phyloP scores from a whole-genome alignment of 2,113 vertebrate genomes.

The Dromaius novaehollandiae region DNA sequence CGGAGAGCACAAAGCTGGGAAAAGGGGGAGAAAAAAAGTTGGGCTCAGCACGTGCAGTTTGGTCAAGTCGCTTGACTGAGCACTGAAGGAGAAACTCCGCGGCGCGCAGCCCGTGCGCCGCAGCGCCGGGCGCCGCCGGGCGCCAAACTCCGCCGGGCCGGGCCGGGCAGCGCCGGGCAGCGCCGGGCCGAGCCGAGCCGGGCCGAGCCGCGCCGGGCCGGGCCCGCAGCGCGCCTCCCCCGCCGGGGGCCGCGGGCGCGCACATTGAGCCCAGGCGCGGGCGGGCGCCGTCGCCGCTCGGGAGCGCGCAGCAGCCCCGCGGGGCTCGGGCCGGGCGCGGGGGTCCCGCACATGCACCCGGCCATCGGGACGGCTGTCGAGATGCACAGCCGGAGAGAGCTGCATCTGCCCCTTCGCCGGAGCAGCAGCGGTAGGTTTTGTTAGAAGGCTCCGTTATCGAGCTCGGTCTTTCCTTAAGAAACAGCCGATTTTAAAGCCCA shows the following conservation, averaged over 20 bases:
- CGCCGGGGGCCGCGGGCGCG: no score
- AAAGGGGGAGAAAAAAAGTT: slow-evolving; percentile 22
- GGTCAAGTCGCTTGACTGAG: slow-evolving; percentile 35
- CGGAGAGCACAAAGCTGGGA: slow-evolving; percentile 61
- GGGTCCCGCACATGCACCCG: background rate
- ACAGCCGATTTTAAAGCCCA: background rate
- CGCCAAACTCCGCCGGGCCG: no score
- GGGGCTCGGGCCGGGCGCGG: background rate
- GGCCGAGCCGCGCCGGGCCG: no score
- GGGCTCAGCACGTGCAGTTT: slow-evolving; percentile 60
- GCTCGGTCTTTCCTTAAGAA: background rate
- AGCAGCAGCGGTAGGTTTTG: background rate
- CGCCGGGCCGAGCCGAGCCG: no score
- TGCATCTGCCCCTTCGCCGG: background rate
- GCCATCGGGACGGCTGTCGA: background rate
- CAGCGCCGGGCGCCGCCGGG: no score
- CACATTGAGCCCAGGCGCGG: no score
- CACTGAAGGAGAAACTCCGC: background rate
- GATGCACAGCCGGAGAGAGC: background rate
- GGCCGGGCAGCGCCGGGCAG: no score
- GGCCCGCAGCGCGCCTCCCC: no score
- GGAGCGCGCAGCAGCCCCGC: background rate
- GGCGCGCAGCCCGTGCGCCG: background rate
- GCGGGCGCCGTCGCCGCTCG: background rate
- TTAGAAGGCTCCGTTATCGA: background rate